These are phyloP conservation scores for Apodemia duryi DNA, from an alignment of 2,888 invertebrate genomes.

Conservation along the genomic window DNA sequence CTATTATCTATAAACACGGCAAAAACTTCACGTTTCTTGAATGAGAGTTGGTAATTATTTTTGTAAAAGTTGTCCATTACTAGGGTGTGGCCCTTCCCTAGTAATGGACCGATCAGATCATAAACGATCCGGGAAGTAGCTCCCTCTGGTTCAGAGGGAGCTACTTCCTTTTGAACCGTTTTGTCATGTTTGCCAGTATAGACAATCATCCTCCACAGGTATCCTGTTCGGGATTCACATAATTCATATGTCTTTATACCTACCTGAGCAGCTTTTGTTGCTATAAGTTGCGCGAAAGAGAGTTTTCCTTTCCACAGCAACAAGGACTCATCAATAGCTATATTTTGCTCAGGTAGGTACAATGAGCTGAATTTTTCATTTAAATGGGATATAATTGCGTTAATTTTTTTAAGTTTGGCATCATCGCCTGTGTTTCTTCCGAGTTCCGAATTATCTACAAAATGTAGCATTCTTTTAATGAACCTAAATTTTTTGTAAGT, in stretches of 20 bases:
- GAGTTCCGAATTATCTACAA: too few species aligned
- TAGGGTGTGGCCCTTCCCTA: conserved; percentile 25
- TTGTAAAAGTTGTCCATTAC: conserved; percentile 33
- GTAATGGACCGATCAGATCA: conserved; percentile 23
- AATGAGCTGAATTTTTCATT: too few species aligned
- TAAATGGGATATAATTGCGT: too few species aligned
- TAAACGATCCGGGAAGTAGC: conserved; percentile 15
- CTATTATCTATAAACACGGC: too few species aligned
- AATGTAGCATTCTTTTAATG: too few species aligned
- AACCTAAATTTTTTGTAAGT: too few species aligned
- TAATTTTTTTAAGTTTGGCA: too few species aligned
- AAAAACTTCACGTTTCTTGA: too few species aligned
- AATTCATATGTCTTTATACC: conserved; percentile 30
- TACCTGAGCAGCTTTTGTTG: conserved; percentile 28
- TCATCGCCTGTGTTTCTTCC: too few species aligned
- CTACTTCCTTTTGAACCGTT: too few species aligned
- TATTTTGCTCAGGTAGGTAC: not conserved
- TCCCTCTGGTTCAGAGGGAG: not conserved
- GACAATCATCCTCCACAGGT: conserved; percentile 14
- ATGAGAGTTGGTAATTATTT: too few species aligned
- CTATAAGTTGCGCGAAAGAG: conserved; percentile 27
- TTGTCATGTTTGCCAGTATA: too few species aligned
- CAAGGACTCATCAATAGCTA: conserved; percentile 26
- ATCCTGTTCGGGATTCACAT: conserved; percentile 29
- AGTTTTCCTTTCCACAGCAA: conserved; percentile 27